A percentile compares a stretch with the other conserved stretches of the same genome.
Conservation (phyloP, 2,888 invertebrate species). For the Oscheius sp. region DNA sequence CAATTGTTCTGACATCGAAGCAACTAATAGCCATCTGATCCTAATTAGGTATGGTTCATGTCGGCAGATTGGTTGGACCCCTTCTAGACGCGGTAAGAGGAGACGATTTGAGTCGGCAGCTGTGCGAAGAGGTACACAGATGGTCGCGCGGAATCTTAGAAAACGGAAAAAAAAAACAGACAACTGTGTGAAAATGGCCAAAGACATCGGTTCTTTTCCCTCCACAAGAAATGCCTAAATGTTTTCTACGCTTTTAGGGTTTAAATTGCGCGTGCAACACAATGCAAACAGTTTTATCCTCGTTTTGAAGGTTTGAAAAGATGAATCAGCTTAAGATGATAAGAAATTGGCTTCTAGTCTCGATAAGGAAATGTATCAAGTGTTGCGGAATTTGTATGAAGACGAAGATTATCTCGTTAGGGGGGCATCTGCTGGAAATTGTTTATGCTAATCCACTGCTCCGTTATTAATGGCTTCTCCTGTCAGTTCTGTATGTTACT, state of each 20-base stretch:
- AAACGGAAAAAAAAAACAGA: neutral
- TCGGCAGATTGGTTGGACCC: slow-evolving; percentile 2
- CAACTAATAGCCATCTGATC: neutral
- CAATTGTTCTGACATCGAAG: neutral
- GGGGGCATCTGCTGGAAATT: slow-evolving; percentile 31
- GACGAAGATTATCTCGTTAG: slow-evolving; percentile 26
- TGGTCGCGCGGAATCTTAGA: slow-evolving; percentile 4
- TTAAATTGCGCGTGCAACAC: slow-evolving; percentile 21
- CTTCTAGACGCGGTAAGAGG: slow-evolving; percentile 11
- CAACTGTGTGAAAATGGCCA: slow-evolving; percentile 13
- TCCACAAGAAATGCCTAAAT: neutral
- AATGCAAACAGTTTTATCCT: slow-evolving; percentile 29
- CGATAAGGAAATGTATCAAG: neutral
- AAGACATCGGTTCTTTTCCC: neutral
- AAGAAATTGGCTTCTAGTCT: neutral
- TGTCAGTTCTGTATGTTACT: slow-evolving; percentile 36
- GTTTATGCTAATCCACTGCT: slow-evolving; percentile 38
- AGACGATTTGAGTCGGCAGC: slow-evolving; percentile 35
- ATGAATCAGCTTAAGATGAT: slow-evolving; percentile 4
- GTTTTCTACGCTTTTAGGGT: slow-evolving; percentile 5
- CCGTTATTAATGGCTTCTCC: slow-evolving; percentile 34
- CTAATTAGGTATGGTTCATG: neutral
- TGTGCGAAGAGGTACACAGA: slow-evolving; percentile 32
- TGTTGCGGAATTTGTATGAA: neutral
- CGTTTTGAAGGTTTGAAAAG: neutral